Conservation (phyloP, 2,113 vertebrate genomes). For the Rallus limicola region DNA sequence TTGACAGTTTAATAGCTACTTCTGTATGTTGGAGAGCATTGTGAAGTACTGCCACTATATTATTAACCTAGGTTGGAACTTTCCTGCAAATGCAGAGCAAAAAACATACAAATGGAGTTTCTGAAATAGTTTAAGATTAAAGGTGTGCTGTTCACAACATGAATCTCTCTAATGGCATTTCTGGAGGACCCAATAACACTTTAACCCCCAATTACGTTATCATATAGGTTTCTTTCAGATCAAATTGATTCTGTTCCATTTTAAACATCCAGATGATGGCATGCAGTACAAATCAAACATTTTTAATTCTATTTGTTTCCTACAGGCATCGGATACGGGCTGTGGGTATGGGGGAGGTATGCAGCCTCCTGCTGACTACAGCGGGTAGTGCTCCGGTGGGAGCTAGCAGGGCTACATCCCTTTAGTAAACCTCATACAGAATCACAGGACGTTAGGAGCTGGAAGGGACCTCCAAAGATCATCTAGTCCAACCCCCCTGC, state of each 20-base stretch:
- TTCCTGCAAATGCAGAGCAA: background rate
- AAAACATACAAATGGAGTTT: background rate
- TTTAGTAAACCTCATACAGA: background rate
- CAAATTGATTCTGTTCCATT: background rate
- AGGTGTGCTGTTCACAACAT: background rate
- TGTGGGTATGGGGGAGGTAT: background rate
- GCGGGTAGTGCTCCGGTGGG: fast-evolving
- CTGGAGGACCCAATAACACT: background rate
- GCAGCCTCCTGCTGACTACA: fast-evolving
- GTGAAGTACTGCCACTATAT: conserved; percentile 45
- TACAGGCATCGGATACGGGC: background rate
- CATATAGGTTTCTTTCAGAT: background rate
- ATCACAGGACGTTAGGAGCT: no score
- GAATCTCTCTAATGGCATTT: background rate
- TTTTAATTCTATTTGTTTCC: background rate
- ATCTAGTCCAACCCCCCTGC: no score
- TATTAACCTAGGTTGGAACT: conserved; percentile 42
- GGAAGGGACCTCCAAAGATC: no score
- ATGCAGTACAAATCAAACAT: background rate
- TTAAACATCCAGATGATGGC: background rate
- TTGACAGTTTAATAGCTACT: conserved; percentile 67
- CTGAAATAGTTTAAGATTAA: background rate
- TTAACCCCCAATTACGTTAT: background rate
- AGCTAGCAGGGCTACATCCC: background rate
- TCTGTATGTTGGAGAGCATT: background rate